phyloP scores from a whole-genome alignment of 2,113 vertebrate genomes.

The Leptosomus discolor region DNA sequence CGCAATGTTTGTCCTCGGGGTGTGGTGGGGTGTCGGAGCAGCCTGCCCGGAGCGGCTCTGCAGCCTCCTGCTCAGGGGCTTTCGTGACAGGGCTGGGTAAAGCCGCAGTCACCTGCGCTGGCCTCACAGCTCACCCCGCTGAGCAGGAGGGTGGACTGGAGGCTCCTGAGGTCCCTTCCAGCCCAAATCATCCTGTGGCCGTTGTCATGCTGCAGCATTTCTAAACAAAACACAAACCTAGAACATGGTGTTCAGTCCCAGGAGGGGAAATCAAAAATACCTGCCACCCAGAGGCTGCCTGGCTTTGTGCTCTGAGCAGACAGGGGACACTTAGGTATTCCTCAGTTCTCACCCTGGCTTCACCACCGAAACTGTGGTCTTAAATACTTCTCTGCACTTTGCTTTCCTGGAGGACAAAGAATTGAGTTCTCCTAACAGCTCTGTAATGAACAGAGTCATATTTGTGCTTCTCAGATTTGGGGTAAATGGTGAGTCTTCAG shows the following conservation, averaged over 20 bases:
- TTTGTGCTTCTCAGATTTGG: not conserved
- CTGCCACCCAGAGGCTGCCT: not conserved
- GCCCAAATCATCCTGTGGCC: not conserved
- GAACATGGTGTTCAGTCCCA: not conserved
- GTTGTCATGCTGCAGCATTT: not conserved
- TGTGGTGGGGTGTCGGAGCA: not conserved
- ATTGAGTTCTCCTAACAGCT: not conserved
- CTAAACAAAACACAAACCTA: not conserved
- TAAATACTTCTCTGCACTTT: not conserved
- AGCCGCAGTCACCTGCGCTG: not conserved
- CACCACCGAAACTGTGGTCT: not conserved
- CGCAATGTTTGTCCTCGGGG: accelerated
- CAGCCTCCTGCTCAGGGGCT: not conserved
- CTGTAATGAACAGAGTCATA: not conserved
- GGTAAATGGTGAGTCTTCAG: not conserved
- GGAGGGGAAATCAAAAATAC: not conserved
- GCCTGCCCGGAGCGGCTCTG: not conserved
- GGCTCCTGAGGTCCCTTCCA: not conserved
- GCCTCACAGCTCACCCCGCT: not conserved
- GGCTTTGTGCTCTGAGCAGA: not conserved
- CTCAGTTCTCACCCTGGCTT: not conserved
- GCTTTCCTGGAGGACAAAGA: not conserved
- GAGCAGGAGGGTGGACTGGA: not conserved
- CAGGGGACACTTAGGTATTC: not conserved
- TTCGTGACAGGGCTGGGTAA: not conserved